Base-by-base conservation (phyloP, 2,113 vertebrate genomes). In the Regulus satrapa region DNA sequence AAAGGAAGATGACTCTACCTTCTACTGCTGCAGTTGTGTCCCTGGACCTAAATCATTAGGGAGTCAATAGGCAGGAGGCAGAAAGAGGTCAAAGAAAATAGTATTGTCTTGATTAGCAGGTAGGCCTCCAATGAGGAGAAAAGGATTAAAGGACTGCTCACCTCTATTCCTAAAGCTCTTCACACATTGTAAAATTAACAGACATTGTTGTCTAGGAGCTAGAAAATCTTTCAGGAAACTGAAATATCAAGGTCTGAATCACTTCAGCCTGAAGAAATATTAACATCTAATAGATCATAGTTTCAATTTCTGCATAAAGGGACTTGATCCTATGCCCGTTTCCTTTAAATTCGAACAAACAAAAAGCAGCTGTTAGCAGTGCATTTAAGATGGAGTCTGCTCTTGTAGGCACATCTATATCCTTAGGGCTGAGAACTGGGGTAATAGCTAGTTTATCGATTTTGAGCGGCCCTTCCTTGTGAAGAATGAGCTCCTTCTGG, bases 401-500 rank as follows among this genome's bases (percentile, higher is more conserved):
- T 73, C n/a, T 46, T 81, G 43, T 23, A 68, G 64, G 34, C 31
- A 40, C 45, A 89, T 40, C 74, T 78, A 38, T 81, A 55, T 81
- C 58, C 69, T 72, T 24, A 45, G 49, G 54, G 49, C 85, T 93
- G 46, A 75, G 73, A 84, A 55, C 46, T 72, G 62, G 56, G 43
- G 54, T 51, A 92, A 73, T 72, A 79, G 40, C n/a, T 88, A 25
- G 31, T 76, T 85, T 78, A 85, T 91, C 2, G 7, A 76, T 76
- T 85, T 67, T 73, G 77, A 92, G 69, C 14, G 41, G 67, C n/a
- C 61, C 67, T 79, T 76, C 54, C 28, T 20, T 1, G 1, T 85
- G 81, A 96, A 93, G 85, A 92, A 93, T 62, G 78, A 82, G 45
- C 31, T 32, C 43, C 62, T 94, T 89, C 71, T 79, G 59, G 67